Percentiles rank a stretch among this genome's conserved stretches.
phyloP scores from a whole-genome alignment of 1,140 invertebrate genomes.

The Saccostrea glomerata region DNA sequence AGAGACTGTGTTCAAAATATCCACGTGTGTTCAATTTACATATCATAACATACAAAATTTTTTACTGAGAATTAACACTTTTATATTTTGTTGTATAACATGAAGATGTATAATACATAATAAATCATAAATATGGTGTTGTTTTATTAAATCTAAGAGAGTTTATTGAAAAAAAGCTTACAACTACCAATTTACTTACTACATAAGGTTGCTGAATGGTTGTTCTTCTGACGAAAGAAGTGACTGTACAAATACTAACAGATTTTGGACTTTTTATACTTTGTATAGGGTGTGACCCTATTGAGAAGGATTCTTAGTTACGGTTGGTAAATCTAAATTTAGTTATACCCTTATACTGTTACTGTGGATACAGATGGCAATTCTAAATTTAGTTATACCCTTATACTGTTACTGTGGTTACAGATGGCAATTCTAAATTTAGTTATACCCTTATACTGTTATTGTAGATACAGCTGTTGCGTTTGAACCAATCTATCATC shows the following conservation, averaged over 20 bases:
- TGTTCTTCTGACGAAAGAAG: no score
- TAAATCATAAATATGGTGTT: neutral
- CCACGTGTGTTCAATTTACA: neutral
- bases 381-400: no score
- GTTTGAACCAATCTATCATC: neutral
- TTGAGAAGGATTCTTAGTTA: no score
- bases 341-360: no score
- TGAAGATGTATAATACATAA: neutral
- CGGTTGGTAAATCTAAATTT: no score
- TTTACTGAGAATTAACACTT: conserved; percentile 1
- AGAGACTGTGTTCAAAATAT: neutral
- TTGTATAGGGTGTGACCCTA: no score
- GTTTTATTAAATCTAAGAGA: neutral
- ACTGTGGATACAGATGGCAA: no score
- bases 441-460: neutral
- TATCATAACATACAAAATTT: neutral
- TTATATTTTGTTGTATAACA: neutral
- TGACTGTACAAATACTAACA: no score
- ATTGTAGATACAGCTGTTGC: neutral
- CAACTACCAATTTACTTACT: neutral
- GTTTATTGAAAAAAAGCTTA: neutral
- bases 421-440: no score
- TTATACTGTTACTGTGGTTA: no score
- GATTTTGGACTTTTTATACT: no score
- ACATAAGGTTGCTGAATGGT: no score